Conservation (phyloP, 1,140 invertebrate species). For the Pygmarrhopalites habei region DNA sequence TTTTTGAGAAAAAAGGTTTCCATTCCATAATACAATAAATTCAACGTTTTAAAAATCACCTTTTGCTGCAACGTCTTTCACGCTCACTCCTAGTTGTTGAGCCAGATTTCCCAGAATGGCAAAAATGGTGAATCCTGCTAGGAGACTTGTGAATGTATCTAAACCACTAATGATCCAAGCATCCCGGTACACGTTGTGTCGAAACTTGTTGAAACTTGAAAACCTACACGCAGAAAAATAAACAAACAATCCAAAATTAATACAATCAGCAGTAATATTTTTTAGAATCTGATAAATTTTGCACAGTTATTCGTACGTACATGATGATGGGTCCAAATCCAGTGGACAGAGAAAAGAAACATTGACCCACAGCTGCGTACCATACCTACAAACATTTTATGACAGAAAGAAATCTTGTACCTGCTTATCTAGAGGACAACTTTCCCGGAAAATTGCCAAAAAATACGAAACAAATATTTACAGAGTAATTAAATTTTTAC, state of each 20-base stretch:
- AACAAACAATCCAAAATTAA: background rate
- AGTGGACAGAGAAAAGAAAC: conserved; percentile 49
- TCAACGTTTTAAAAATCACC: conserved; percentile 43
- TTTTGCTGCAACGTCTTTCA: conserved; percentile 55
- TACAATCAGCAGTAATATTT: too few relatives aligned
- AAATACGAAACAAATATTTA: background rate
- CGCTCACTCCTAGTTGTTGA: conserved; percentile 45
- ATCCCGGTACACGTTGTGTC: conserved; percentile 42
- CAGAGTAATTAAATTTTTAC: conserved; percentile 46
- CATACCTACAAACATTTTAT: conserved; percentile 49
- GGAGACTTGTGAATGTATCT: conserved; percentile 60
- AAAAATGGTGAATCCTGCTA: conserved; percentile 81
- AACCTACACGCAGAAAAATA: conserved; percentile 34
- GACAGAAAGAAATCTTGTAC: background rate
- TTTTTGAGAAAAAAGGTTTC: background rate
- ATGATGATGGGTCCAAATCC: conserved; percentile 50
- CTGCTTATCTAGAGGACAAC: background rate
- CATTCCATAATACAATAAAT: too few relatives aligned
- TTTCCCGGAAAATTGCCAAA: conserved; percentile 44
- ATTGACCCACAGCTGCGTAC: conserved; percentile 52
- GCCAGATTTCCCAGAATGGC: conserved; percentile 19
- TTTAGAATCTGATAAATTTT: conserved; percentile 47
- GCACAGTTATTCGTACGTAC: conserved; percentile 40
- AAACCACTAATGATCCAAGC: conserved; percentile 48
- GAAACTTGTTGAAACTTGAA: conserved; percentile 12